Percentiles rank a stretch among this genome's conserved stretches.
These are phyloP conservation scores for Cryptotermes secundus DNA, from an alignment of 1,140 invertebrate genomes.

Conservation along the genomic window DNA sequence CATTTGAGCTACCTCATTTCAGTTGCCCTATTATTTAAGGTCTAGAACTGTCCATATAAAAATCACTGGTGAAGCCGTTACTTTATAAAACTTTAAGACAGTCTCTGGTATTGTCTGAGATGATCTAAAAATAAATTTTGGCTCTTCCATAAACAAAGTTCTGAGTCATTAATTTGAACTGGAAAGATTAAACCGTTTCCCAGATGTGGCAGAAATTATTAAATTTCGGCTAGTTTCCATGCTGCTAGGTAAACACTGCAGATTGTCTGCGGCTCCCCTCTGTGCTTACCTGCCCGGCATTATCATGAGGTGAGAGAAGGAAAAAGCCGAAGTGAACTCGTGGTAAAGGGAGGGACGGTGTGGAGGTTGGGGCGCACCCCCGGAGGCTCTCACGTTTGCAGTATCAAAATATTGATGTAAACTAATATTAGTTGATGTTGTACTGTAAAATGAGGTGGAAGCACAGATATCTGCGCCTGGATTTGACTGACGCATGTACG, in stretches of 20 bases:
- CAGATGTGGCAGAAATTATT: neutral
- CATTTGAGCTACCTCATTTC: too few relatives aligned
- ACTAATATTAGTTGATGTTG: neutral
- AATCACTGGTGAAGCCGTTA: too few relatives aligned
- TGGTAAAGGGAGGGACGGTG: neutral
- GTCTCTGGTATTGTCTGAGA: too few relatives aligned
- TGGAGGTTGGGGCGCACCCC: neutral
- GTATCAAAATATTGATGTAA: conserved; percentile 10
- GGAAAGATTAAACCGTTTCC: neutral
- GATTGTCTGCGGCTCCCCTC: neutral
- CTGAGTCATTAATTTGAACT: neutral
- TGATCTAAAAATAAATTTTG: too few relatives aligned
- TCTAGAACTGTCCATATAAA: too few relatives aligned
- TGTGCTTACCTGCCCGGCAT: neutral
- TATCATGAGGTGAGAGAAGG: neutral
- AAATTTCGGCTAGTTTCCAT: too few relatives aligned
- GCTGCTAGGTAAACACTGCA: too few relatives aligned
- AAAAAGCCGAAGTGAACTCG: neutral
- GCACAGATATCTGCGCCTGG: too few relatives aligned
- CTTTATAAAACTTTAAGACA: too few relatives aligned
- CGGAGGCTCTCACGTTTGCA: neutral
- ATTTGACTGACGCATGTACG: too few relatives aligned
- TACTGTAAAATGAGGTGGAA: neutral
- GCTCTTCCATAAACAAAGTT: neutral
- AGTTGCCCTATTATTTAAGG: too few relatives aligned